A percentile compares a stretch with the other conserved stretches of the same genome.
phyloP scores from a whole-genome alignment of 92 coral and sea anemone species.

The Anthopleura xanthogrammica region DNA sequence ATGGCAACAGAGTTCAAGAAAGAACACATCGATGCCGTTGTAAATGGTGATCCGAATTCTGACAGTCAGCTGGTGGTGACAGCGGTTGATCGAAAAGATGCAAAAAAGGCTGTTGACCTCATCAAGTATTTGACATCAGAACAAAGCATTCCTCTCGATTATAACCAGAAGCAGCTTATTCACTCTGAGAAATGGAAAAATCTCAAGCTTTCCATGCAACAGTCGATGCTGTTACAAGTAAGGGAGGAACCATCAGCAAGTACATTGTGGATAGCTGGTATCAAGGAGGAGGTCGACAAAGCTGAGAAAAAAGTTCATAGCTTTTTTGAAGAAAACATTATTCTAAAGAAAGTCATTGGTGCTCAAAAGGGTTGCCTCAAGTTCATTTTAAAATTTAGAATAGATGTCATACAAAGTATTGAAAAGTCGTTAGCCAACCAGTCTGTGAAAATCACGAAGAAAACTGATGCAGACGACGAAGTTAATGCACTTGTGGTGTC shows the following conservation, averaged over 20 bases:
- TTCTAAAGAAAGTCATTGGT: conserved; percentile 29
- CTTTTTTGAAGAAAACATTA: conserved; percentile 61
- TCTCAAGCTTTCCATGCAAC: conserved; percentile 17
- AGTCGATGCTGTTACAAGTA: conserved; percentile 7
- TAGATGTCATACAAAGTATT: conserved; percentile 31
- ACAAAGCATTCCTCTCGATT: conserved; percentile 41
- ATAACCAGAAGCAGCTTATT: conserved; percentile 47
- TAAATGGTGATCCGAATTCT: conserved; percentile 12
- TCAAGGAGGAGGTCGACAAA: conserved; percentile 35
- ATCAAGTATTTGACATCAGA: conserved; percentile 40
- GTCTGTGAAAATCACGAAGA: conserved; percentile 38
- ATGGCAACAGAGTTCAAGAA: conserved; percentile 18
- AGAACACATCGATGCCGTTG: conserved; percentile 25
- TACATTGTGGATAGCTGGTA: conserved; percentile 58
- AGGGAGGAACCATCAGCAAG: conserved; percentile 25
- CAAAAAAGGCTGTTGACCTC: conserved; percentile 29
- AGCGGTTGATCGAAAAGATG: conserved; percentile 41
- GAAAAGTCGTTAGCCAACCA: conserved; percentile 27
- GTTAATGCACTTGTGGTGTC: neutral
- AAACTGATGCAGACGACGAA: neutral
- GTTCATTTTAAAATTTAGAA: conserved; percentile 37
- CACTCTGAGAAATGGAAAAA: conserved; percentile 48
- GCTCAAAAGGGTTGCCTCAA: conserved; percentile 37
- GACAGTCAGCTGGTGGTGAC: conserved; percentile 26
- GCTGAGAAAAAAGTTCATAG: conserved; percentile 17